A percentile compares a stretch with the other conserved stretches of the same genome.
Conservation (phyloP, 1,140 invertebrate species). For the Drosophila sucinea region DNA sequence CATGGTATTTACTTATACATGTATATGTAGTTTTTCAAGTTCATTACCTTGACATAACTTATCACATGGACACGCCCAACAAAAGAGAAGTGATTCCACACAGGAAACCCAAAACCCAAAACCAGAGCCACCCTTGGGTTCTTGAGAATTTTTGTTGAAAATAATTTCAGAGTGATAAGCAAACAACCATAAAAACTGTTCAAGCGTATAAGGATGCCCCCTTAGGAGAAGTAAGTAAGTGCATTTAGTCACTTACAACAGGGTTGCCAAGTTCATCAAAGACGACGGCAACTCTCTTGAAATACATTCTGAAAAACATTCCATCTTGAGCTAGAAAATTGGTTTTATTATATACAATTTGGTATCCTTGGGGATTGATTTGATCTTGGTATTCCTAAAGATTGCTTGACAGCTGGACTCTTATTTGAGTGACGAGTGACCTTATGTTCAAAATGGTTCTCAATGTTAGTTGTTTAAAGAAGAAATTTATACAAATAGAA, state of each 20-base stretch:
- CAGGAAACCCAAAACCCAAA: slow-evolving; percentile 21
- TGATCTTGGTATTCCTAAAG: no score
- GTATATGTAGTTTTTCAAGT: slow-evolving; percentile 30
- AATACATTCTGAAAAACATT: no score
- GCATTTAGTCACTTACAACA: slow-evolving; percentile 56
- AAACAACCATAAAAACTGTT: slow-evolving; percentile 69
- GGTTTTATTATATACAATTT: no score
- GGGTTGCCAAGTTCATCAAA: slow-evolving; percentile 31
- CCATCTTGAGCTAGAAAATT: no score
- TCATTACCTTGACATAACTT: slow-evolving; percentile 54
- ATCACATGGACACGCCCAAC: slow-evolving; percentile 45
- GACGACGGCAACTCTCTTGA: not conserved
- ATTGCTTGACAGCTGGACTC: no score
- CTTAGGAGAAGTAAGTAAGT: slow-evolving; percentile 28
- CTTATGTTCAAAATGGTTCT: no score
- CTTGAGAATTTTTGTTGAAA: slow-evolving; percentile 23
- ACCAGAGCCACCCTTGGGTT: slow-evolving; percentile 15
- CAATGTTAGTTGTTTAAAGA: no score
- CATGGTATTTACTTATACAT: slow-evolving; percentile 56
- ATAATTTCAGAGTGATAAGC: slow-evolving; percentile 38
- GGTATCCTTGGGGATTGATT: no score
- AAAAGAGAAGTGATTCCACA: slow-evolving; percentile 35
- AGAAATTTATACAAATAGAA: no score
- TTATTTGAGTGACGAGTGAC: no score
- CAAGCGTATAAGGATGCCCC: slow-evolving; percentile 72